Base-by-base conservation (phyloP, 2,888 invertebrate species). In the Diadegma fenestrale region DNA sequence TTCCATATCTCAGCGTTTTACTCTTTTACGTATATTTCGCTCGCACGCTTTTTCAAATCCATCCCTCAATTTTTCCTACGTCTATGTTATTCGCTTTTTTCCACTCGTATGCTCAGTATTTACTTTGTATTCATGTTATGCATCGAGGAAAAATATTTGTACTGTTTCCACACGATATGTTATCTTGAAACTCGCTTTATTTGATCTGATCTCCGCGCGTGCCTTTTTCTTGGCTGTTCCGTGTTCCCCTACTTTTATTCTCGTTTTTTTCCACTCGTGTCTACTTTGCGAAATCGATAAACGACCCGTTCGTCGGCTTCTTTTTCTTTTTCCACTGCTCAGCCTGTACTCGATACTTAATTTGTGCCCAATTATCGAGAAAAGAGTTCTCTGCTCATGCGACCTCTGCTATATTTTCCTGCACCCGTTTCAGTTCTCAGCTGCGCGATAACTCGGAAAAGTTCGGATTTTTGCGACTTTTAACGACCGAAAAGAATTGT, bases 81-180 rank as follows among this genome's bases (percentile, higher is more conserved):
- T 64, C 63, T 51, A 19, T 66, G 61, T 72, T 41, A 72, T 66
- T 45, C 76, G 51, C 26, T 48, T 43, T 75, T 69, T 30, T 66
- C 75, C 63, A 69, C 54, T 73, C 58, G 71, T 63, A 14, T 58
- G 58, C 68, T 63, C 78, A 64, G 63, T 89, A 88, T 89, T 89
- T 87, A 89, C 86, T 88, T 80, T 86, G 81, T 84, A 88, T 87
- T 86, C 86, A 71, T 75, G 85, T 83, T 87, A 82, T 84, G 85
- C 81, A 84, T 78, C 77, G 73, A 71, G 82, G 82, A 85, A 86
- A 89, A 89, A 88, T 89, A 88, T 89, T 89, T 87, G 81, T 84
- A 80, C 86, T 82, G 68, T 58, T 87, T 86, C 84, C 86, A 86
- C 84, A 83, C 84, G 86, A 88, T 85, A 86, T 86, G 87, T 84